Evolutionary conservation across 2,113 vertebrate species (phyloP).

Genomic region (Aldabrachelys gigantea): DNA sequence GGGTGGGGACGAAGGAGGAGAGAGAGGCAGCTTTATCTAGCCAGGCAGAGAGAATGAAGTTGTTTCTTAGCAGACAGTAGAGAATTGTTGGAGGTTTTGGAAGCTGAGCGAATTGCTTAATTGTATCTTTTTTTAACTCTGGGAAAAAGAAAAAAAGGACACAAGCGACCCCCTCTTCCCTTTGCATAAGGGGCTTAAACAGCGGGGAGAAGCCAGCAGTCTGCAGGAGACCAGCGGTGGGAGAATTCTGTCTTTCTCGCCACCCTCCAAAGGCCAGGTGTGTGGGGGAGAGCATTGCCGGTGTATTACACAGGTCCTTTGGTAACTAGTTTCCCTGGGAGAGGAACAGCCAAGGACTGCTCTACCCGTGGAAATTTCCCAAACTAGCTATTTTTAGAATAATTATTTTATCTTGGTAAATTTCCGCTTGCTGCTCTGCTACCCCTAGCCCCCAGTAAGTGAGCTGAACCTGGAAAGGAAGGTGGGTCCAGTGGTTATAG

Average conservation of each 20-base stretch:
- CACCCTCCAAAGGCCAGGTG: not conserved
- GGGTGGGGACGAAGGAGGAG: not conserved
- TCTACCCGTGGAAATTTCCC: too few species aligned
- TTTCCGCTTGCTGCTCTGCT: not conserved
- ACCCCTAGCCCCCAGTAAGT: not conserved
- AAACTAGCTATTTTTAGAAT: too few species aligned
- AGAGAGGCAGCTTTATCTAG: conserved; percentile 4
- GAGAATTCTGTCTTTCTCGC: not conserved
- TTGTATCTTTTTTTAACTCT: conserved; percentile 27
- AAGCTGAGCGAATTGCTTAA: conserved; percentile 29
- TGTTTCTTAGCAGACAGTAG: conserved; percentile 2
- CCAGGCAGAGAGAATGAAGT: conserved; percentile 37
- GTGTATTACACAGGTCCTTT: not conserved
- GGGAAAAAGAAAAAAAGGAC: conserved; percentile 14
- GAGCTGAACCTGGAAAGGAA: not conserved
- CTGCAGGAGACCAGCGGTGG: not conserved
- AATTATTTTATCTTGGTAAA: not conserved
- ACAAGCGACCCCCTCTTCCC: not conserved
- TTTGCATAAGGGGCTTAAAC: not conserved
- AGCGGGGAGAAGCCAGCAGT: not conserved
- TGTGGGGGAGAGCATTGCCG: not conserved
- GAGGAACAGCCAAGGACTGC: not conserved
- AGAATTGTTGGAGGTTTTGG: conserved; percentile 26
- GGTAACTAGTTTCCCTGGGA: not conserved
- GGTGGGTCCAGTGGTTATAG: not conserved